Conservation (phyloP, 2,113 vertebrate species). For the Oreochromis tanganicae region DNA sequence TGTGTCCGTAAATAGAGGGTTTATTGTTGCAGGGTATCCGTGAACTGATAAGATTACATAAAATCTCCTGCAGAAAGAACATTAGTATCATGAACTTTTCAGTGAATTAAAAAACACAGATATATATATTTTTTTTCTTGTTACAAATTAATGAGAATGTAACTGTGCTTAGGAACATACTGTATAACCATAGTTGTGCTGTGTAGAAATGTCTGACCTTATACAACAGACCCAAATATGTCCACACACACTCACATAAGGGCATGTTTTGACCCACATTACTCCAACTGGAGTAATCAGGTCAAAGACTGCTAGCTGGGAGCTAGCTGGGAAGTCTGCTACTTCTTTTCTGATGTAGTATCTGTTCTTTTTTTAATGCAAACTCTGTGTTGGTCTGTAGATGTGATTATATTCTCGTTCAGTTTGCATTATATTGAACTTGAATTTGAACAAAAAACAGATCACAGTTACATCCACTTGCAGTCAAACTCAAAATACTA, state of each 20-base stretch:
- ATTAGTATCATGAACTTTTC: neutral
- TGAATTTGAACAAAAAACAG: neutral
- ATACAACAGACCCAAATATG: conserved; percentile 32
- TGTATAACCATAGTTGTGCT: conserved; percentile 8
- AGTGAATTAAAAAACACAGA: neutral
- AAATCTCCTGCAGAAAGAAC: neutral
- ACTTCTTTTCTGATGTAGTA: neutral
- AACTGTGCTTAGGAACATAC: neutral
- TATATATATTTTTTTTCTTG: neutral
- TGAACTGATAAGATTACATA: neutral
- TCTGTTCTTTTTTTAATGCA: neutral
- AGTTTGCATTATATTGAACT: neutral
- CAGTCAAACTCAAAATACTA: neutral
- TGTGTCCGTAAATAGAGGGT: neutral
- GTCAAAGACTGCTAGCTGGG: conserved; percentile 13
- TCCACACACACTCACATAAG: neutral
- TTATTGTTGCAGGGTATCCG: neutral
- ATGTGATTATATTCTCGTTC: neutral
- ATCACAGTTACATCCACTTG: neutral
- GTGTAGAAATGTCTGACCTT: conserved; percentile 9
- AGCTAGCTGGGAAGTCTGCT: neutral
- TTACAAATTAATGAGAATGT: neutral
- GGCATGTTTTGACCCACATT: conserved; percentile 18
- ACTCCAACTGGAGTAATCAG: conserved; percentile 16
- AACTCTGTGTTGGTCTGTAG: neutral